These are phyloP conservation scores for Ectropis grisescens DNA, from an alignment of 1,140 invertebrate species.

Conservation along the genomic window DNA sequence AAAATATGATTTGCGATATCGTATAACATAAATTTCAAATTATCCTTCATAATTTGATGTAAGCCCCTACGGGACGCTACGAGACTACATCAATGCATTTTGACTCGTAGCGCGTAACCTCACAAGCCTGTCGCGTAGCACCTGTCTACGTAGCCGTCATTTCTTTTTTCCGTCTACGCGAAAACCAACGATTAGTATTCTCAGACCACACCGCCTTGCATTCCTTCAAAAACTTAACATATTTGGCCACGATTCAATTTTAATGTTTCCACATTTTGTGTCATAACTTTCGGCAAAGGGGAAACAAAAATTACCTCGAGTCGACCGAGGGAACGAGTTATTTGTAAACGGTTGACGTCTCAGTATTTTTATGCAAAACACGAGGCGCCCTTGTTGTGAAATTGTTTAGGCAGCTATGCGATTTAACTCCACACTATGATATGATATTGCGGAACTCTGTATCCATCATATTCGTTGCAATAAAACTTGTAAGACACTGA, in stretches of 20 bases:
- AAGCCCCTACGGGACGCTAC: neutral
- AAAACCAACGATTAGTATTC: slow-evolving; percentile 42
- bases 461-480: slow-evolving; percentile 50
- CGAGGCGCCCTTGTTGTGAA: slow-evolving; percentile 45
- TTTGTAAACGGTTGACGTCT: slow-evolving; percentile 62
- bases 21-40: no score
- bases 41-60: no score
- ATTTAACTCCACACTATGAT: slow-evolving; percentile 38
- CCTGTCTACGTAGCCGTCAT: slow-evolving; percentile 35
- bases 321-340: slow-evolving; percentile 43
- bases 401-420: slow-evolving; percentile 54
- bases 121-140: slow-evolving; percentile 25
- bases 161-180: slow-evolving; percentile 10
- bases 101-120: slow-evolving; percentile 4
- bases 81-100: no score
- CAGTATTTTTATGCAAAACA: slow-evolving; percentile 58
- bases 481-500: slow-evolving; percentile 62
- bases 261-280: slow-evolving; percentile 62
- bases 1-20: no score
- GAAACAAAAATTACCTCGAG: slow-evolving; percentile 47
- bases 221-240: slow-evolving; percentile 46
- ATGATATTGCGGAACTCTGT: slow-evolving; percentile 41
- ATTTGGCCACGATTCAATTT: slow-evolving; percentile 63
- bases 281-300: slow-evolving; percentile 55
- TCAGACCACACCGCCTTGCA: slow-evolving; percentile 27